Evolutionary conservation across 1,140 invertebrate genomes (phyloP), one percentile per base, ranked within the genome.

Genomic region (Leptopilina clavipes): DNA sequence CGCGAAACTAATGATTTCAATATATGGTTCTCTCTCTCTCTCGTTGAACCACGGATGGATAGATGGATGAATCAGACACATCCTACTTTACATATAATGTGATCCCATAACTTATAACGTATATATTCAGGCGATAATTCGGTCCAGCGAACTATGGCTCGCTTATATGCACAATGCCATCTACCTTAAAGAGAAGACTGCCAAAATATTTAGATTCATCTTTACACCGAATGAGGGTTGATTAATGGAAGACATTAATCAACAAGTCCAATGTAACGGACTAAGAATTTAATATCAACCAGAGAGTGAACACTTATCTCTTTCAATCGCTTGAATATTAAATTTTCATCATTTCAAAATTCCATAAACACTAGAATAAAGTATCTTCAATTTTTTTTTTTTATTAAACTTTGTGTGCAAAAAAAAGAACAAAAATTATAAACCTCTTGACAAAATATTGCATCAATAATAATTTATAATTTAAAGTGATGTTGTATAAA

Each of bases 221-320:
- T 84, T 82, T 76, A 71, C 40, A 77, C 59, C 40, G 14, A 65
- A 83, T 82, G 82, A 83, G 81, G 81, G 77, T 82, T 83, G 82
- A 84, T 83, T 84, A 84, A 84, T 84, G 82, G 80, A 79, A 52
- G 79, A 77, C 77, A 84, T 82, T 82, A 83, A 81, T 59, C 56
- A 59, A 76, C 74, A 56, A 78, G 81, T 81, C 81, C 78, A 76
- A 80, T 72, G 76, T 77, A 82, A 83, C 80, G 79, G 76, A 76
- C 79, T 80, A 82, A 82, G 82, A 84, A 82, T 84, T 84, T 84
- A 83, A 84, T 84, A 84, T 81, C 79, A 77, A 79, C 81, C 0
- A 73, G 76, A 76, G 81, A 79, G 82, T 76, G 77, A 70, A 77
- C 73, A 71, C 81, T 81, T 79, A 79, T 82, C 79, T 79, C 77